Percentiles rank a stretch among this genome's conserved stretches.
Conservation (phyloP, 1,140 invertebrate species). For the Brachionus rubens region DNA sequence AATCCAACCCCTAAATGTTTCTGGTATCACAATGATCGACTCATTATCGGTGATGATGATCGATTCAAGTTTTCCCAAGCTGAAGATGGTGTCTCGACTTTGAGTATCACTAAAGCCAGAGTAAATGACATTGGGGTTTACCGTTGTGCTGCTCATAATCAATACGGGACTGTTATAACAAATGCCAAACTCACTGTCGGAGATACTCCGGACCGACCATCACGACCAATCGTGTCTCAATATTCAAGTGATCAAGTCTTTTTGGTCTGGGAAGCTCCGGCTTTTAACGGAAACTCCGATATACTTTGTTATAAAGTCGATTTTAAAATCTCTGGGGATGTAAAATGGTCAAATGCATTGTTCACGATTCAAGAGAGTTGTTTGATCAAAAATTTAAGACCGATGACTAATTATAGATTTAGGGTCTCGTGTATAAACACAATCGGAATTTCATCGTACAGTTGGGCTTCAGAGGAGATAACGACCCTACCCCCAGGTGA, state of each 20-base stretch:
- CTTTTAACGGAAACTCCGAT: slow-evolving; percentile 54
- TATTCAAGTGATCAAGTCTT: slow-evolving; percentile 80
- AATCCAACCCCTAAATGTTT: slow-evolving; percentile 83
- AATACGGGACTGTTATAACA: slow-evolving; percentile 61
- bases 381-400: slow-evolving; percentile 72
- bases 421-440: slow-evolving; percentile 80
- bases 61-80: slow-evolving; percentile 71
- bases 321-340: slow-evolving; percentile 64
- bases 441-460: slow-evolving; percentile 69
- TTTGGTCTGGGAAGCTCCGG: slow-evolving; percentile 63
- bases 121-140: slow-evolving; percentile 75
- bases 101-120: slow-evolving; percentile 55
- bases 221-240: slow-evolving; percentile 77
- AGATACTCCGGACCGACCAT: slow-evolving; percentile 73
- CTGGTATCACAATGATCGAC: slow-evolving; percentile 70
- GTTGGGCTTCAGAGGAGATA: slow-evolving; percentile 55
- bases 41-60: slow-evolving; percentile 51
- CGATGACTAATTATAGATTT: slow-evolving; percentile 79
- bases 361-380: slow-evolving; percentile 90
- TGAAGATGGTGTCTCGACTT: slow-evolving; percentile 65
- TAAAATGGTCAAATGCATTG: slow-evolving; percentile 79
- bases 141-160: slow-evolving; percentile 79
- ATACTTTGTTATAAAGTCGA: slow-evolving; percentile 61
- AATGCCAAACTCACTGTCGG: slow-evolving; percentile 63
- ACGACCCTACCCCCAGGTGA: neutral